Evolutionary conservation across 2,888 invertebrate genomes (phyloP).

Genomic region (Crematogaster levior): DNA sequence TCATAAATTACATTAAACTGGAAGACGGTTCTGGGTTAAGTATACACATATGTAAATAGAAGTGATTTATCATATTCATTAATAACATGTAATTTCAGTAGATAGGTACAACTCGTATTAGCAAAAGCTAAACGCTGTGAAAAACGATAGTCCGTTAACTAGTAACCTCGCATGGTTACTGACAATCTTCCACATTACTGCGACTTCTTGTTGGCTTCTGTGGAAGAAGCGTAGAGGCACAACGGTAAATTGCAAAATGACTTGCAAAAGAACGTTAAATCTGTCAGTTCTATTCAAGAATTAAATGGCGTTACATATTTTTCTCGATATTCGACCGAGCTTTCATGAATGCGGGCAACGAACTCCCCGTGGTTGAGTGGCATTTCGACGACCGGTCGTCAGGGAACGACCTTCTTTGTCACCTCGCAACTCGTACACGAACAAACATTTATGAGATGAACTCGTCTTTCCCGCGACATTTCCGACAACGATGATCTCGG

Average conservation of each 20-base stretch:
- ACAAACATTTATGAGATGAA: slow-evolving; percentile 35
- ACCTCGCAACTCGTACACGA: slow-evolving; percentile 40
- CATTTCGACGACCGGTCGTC: slow-evolving; percentile 58
- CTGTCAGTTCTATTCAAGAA: slow-evolving; percentile 39
- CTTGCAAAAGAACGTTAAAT: slow-evolving; percentile 40
- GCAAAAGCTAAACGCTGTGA: slow-evolving; percentile 22
- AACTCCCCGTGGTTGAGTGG: slow-evolving; percentile 51
- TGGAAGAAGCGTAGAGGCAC: slow-evolving; percentile 26
- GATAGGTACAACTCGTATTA: slow-evolving; percentile 20
- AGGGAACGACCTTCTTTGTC: slow-evolving; percentile 77
- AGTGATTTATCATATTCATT: slow-evolving; percentile 32
- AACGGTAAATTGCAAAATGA: slow-evolving; percentile 37
- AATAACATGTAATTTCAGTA: slow-evolving; percentile 24
- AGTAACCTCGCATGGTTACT: slow-evolving; percentile 34
- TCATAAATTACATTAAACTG: not conserved
- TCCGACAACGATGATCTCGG: slow-evolving; percentile 43
- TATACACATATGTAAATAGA: not conserved
- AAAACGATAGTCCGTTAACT: slow-evolving; percentile 49
- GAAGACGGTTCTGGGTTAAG: not conserved
- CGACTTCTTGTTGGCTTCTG: slow-evolving; percentile 7
- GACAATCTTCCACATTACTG: slow-evolving; percentile 24
- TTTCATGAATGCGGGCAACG: slow-evolving; percentile 59
- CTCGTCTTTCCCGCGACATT: slow-evolving; percentile 56
- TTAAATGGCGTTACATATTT: slow-evolving; percentile 32
- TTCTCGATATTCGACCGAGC: not conserved